Evolutionary conservation across 2,797 vertebrate genomes (phyloP).

Genomic region (Brachyrhaphis roseni): DNA sequence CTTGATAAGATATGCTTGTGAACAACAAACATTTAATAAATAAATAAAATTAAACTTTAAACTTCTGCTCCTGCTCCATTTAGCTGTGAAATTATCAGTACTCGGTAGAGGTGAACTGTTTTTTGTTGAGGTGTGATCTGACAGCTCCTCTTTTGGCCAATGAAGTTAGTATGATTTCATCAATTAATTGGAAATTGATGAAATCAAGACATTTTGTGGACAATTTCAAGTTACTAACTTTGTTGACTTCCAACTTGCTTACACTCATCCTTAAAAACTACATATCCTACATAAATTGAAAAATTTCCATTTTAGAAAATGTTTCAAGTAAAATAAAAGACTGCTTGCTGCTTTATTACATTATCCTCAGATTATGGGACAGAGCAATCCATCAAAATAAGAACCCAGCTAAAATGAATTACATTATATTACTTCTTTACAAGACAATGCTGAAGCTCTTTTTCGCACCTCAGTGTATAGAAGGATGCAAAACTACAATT

Average conservation of each 20-base stretch:
- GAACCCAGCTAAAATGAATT: neutral
- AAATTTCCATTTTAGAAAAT: neutral
- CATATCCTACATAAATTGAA: neutral
- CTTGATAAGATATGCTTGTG: neutral
- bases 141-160: neutral
- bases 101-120: neutral
- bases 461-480: neutral
- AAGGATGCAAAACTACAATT: neutral
- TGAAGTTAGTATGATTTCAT: neutral
- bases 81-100: neutral
- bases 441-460: neutral
- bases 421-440: neutral
- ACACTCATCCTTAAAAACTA: neutral
- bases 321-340: neutral
- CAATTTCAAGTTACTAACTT: neutral
- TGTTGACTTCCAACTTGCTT: neutral
- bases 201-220: neutral
- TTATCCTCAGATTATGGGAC: neutral
- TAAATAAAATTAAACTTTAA: neutral
- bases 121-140: neutral
- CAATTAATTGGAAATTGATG: neutral
- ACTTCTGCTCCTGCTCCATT: neutral
- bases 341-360: neutral
- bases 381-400: neutral
- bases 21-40: neutral